Evolutionary conservation across 37 sponge, comb jelly and placozoan genomes (phyloP).

Genomic region (Eunapius fragilis): DNA sequence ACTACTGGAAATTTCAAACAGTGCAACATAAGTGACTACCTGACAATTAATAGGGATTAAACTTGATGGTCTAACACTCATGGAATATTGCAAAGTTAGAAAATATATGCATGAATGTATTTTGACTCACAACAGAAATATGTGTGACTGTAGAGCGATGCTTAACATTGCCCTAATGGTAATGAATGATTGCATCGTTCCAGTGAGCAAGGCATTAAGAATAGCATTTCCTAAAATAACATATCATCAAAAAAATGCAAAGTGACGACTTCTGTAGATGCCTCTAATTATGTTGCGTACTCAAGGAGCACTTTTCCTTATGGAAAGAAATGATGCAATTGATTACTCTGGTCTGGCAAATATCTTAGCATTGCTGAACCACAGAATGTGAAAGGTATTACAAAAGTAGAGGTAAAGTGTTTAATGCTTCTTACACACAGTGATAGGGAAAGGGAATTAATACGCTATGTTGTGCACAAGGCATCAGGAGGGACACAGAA

Average conservation of each 20-base stretch:
- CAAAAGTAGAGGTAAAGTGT: conserved; percentile 1
- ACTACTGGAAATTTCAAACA: not conserved
- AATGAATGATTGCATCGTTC: not conserved
- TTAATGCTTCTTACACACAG: not conserved
- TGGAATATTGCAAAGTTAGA: conserved; percentile 9
- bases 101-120: not conserved
- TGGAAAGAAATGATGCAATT: conserved; percentile 16
- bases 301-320: not conserved
- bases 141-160: not conserved
- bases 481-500: conserved; percentile 6
- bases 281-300: conserved; percentile 2
- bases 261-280: conserved; percentile 4
- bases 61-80: conserved; percentile 3
- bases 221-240: conserved; percentile 2
- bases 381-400: not conserved
- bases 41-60: not conserved
- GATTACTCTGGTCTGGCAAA: conserved; percentile 20
- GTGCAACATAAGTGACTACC: not conserved
- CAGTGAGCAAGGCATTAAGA: conserved; percentile 15
- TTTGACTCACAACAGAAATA: not conserved
- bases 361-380: not conserved
- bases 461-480: conserved; percentile 17
- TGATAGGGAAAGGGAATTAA: conserved; percentile 21
- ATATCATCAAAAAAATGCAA: conserved; percentile 10
- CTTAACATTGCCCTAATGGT: conserved; percentile 12